phyloP scores from a whole-genome alignment of 2,797 vertebrate species.

The Semaprochilodus insignis region DNA sequence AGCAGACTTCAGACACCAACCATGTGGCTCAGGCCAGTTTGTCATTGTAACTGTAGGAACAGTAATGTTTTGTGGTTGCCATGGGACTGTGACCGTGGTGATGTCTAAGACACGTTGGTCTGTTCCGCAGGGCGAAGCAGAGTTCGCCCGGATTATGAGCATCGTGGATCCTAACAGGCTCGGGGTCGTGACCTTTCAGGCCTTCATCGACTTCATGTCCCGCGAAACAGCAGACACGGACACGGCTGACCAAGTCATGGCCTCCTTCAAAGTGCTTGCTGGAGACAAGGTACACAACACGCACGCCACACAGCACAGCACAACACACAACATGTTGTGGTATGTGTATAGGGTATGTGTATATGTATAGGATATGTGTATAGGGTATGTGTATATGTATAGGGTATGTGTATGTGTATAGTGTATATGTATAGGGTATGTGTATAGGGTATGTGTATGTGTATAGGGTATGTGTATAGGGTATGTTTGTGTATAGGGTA shows the following conservation, averaged over 20 bases:
- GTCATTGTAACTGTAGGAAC: background rate
- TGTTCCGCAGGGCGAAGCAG: constrained; percentile 89
- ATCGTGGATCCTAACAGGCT: constrained; percentile 96
- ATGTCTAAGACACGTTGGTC: constrained; percentile 49
- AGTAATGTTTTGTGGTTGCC: constrained; percentile 15
- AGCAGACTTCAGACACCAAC: background rate
- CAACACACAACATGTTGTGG: too few relatives aligned
- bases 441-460: too few relatives aligned
- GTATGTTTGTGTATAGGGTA: too few relatives aligned
- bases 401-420: too few relatives aligned
- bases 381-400: too few relatives aligned
- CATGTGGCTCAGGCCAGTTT: background rate
- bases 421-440: too few relatives aligned
- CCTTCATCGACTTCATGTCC: constrained; percentile 99
- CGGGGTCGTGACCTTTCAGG: constrained; percentile 96
- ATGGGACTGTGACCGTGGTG: constrained; percentile 32
- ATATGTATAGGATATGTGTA: too few relatives aligned
- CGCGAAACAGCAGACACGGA: constrained; percentile 96
- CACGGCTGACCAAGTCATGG: constrained; percentile 97
- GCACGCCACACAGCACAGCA: too few relatives aligned
- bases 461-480: too few relatives aligned
- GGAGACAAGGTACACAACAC: constrained; percentile 89
- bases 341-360: too few relatives aligned
- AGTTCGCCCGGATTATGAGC: constrained; percentile 98
- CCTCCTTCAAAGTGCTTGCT: constrained; percentile 97